Conservation (phyloP, 2,113 vertebrate species). For the Tricholaema leucomelas region DNA sequence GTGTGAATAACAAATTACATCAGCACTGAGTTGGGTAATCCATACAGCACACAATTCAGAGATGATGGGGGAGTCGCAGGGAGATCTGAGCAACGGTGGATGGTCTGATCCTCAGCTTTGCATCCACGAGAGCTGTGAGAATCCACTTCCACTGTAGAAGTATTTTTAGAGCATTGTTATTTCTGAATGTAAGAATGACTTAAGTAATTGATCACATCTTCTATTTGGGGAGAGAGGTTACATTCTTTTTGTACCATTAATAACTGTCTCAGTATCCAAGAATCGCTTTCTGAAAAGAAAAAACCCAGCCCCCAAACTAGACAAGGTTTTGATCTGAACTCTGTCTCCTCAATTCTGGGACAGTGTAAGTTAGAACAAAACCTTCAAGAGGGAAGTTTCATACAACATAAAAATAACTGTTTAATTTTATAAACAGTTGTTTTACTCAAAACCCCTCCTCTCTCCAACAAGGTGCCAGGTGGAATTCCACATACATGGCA, state of each 20-base stretch:
- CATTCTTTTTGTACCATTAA: neutral
- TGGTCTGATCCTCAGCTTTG: neutral
- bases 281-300: neutral
- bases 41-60: constrained; percentile 81
- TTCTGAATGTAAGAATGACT: neutral
- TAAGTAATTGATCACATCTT: neutral
- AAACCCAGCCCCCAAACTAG: neutral
- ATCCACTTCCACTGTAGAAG: constrained; percentile 44
- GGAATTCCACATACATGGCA: neutral
- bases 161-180: neutral
- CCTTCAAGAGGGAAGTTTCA: neutral
- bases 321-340: neutral
- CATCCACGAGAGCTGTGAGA: neutral
- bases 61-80: constrained; percentile 19
- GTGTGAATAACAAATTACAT: neutral
- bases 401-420: neutral
- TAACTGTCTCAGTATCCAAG: neutral
- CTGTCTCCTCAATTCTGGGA: neutral
- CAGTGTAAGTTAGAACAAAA: neutral
- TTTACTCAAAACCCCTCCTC: neutral
- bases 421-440: neutral
- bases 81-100: neutral
- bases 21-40: constrained; percentile 76
- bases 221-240: neutral
- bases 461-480: neutral